Conservation (phyloP, 2,797 vertebrate species). For the Sorex maritimensis region DNA sequence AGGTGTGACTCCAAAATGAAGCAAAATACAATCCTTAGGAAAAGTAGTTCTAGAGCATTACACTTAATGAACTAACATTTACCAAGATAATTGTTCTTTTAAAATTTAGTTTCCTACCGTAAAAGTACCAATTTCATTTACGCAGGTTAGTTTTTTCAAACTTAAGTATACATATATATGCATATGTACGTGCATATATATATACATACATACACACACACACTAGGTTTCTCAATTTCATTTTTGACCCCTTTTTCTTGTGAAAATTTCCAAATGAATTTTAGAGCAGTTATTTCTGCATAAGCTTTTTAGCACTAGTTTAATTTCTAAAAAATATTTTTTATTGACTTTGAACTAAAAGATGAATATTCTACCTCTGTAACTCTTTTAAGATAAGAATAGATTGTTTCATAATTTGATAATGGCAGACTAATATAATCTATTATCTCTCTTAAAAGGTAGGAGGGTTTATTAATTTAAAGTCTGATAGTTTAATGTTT, state of each 20-base stretch:
- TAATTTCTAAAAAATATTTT: slow-evolving; percentile 54
- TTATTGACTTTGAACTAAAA: slow-evolving; percentile 70
- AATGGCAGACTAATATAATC: slow-evolving; percentile 40
- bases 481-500: slow-evolving; percentile 28
- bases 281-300: slow-evolving; percentile 60
- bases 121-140: slow-evolving; percentile 42
- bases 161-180: too few species aligned
- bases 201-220: too few species aligned
- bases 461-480: slow-evolving; percentile 28
- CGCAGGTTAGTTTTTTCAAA: not conserved
- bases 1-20: too few species aligned
- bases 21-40: too few species aligned
- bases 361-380: not conserved
- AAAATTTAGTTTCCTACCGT: not conserved
- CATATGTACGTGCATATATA: too few species aligned
- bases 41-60: slow-evolving; percentile 43
- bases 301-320: slow-evolving; percentile 29
- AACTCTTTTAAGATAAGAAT: slow-evolving; percentile 29
- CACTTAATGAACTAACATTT: slow-evolving; percentile 38
- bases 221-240: slow-evolving; percentile 47
- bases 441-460: slow-evolving; percentile 51
- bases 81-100: slow-evolving; percentile 55
- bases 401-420: slow-evolving; percentile 64
- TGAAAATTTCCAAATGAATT: slow-evolving; percentile 64
- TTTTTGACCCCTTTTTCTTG: slow-evolving; percentile 32